phyloP scores from a whole-genome alignment of 2,113 vertebrate species.

The Daubentonia madagascariensis region DNA sequence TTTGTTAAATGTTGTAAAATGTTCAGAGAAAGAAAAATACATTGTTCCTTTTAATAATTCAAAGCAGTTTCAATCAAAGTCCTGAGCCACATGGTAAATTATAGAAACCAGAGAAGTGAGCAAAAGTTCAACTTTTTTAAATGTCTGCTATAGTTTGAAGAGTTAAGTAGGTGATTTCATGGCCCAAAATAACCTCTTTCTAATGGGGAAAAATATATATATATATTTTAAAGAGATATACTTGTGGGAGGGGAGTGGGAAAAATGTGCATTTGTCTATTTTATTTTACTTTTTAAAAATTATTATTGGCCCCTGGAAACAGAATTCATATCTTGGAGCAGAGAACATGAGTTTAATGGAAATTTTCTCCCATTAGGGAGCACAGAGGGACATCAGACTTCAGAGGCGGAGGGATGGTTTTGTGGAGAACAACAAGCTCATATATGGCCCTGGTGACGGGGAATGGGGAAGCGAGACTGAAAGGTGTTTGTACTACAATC shows the following conservation, averaged over 20 bases:
- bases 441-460: background rate
- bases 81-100: constrained; percentile 47
- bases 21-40: constrained; percentile 41
- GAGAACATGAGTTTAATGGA: background rate
- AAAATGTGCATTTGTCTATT: background rate
- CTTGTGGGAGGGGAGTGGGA: background rate
- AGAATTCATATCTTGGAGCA: constrained; percentile 10
- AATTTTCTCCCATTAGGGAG: background rate
- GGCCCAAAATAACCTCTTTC: background rate
- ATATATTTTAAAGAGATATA: background rate
- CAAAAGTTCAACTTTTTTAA: background rate
- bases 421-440: background rate
- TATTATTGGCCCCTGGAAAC: background rate
- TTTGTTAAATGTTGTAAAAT: constrained; percentile 49
- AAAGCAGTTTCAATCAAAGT: constrained; percentile 4
- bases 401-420: background rate
- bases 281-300: background rate
- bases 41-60: constrained; percentile 67
- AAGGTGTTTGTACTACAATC: background rate
- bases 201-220: background rate
- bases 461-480: background rate
- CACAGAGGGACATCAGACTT: background rate
- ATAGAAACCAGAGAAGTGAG: constrained; percentile 32
- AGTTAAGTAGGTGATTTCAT: background rate
- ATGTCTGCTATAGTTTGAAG: background rate